phyloP scores from a whole-genome alignment of 1,140 invertebrate species.

The Aporrectodea caliginosa region DNA sequence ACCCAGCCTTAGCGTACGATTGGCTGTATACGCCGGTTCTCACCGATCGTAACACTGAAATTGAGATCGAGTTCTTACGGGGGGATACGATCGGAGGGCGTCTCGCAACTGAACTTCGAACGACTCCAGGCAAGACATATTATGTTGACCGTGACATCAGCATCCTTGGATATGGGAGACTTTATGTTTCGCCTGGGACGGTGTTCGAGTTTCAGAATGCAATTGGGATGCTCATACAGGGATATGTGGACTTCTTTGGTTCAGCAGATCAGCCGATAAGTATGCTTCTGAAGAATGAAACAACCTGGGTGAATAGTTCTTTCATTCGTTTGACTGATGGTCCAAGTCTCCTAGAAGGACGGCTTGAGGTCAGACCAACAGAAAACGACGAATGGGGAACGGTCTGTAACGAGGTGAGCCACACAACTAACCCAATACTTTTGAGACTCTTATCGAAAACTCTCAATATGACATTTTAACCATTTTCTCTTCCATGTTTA shows the following conservation, averaged over 20 bases:
- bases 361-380: conserved; percentile 61
- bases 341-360: conserved; percentile 50
- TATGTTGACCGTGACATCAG: conserved; percentile 51
- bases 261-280: conserved; percentile 67
- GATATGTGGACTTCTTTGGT: conserved; percentile 61
- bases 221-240: conserved; percentile 94
- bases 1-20: conserved; percentile 45
- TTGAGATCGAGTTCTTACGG: conserved; percentile 19
- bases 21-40: conserved; percentile 41
- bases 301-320: conserved; percentile 34
- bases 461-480: too few species aligned
- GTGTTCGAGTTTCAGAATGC: conserved; percentile 76
- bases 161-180: conserved; percentile 38
- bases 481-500: too few species aligned
- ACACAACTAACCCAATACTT: too few species aligned
- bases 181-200: conserved; percentile 66
- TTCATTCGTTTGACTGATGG: conserved; percentile 45
- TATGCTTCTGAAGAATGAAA: conserved; percentile 45
- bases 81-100: conserved; percentile 14
- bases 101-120: conserved; percentile 34
- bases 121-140: conserved; percentile 38
- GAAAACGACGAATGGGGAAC: conserved; percentile 86
- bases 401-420: conserved; percentile 71
- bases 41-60: conserved; percentile 26
- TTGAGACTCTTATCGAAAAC: too few species aligned